Base-by-base conservation (phyloP, 1,140 invertebrate species). In the Pissodes strobi region DNA sequence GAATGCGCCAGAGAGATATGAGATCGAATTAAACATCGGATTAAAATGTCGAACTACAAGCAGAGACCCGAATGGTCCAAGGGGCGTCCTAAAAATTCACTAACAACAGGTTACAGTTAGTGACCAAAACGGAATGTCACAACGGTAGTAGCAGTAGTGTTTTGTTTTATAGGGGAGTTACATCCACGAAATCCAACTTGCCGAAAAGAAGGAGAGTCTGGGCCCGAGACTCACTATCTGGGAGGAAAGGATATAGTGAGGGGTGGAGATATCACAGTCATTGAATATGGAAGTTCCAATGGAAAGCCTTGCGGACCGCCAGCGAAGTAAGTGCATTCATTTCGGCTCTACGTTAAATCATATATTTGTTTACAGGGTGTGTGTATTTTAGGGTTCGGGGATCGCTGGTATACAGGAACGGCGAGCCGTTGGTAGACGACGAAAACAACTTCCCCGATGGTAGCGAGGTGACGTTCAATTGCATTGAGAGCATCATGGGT, bases 391-490 rank as follows among this genome's bases (percentile, higher is more conserved):
- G 86, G 75, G 85, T 89, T 8, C 85, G 88, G 73, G 87, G 87
- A 13, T 87, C 86, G 0, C 74, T 88, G 21, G 81, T 88, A 30
- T 89, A 86, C 73, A 81, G 82, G 27, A 84, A 86, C 67, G 89
- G 86, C 8, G 80, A 82, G 43, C 74, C 68, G 8, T 37, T 76
- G n/a, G 64, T 72, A 18, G 78, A 78, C 34, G 74, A 77, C 53
- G 82, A 84, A 2, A 78, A 80, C 18, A 79, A 84, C 30, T 92
- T 90, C 73, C 86, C 89, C 4, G 88, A 92, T 70, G 89, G 89
- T 1, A 90, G 90, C 0, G 89, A 92, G 76, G 87, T 92, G 12
- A 88, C 87, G 1, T 93, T 92, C 75, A 86, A 88, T 67, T 93
- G 91, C 73, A 90, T 91, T 27, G 86, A 87, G 1, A 87, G 86